phyloP scores from a whole-genome alignment of 2,888 invertebrate genomes.

The Cetonia aurata region DNA sequence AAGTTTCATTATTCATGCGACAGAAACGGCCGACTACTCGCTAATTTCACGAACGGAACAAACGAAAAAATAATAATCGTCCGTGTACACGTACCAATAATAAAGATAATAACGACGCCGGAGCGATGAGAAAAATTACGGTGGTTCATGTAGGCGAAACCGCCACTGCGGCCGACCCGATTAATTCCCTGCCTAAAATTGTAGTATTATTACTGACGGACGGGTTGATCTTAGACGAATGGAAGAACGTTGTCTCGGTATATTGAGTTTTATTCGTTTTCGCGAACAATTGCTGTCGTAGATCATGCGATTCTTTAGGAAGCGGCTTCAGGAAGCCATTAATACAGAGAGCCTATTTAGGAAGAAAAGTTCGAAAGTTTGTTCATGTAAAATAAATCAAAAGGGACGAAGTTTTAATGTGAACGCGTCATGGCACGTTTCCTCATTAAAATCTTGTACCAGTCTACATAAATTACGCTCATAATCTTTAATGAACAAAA shows the following conservation, averaged over 20 bases:
- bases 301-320: slow-evolving; percentile 21
- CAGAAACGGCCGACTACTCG: slow-evolving; percentile 42
- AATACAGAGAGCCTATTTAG: slow-evolving; percentile 10
- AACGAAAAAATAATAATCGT: slow-evolving; percentile 35
- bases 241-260: background rate
- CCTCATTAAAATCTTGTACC: slow-evolving; percentile 29
- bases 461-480: slow-evolving; percentile 4
- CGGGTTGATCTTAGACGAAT: background rate
- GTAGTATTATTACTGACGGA: no score
- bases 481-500: slow-evolving; percentile 11
- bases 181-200: no score
- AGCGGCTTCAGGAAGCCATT: slow-evolving; percentile 5
- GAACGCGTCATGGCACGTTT: slow-evolving; percentile 16
- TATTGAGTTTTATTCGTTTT: slow-evolving; percentile 15
- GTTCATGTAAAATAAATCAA: slow-evolving; percentile 20
- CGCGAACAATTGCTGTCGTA: slow-evolving; percentile 13
- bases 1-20: slow-evolving; percentile 51
- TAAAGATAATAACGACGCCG: slow-evolving; percentile 12
- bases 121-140: slow-evolving; percentile 12
- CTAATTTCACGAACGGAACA: slow-evolving; percentile 33
- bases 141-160: slow-evolving; percentile 10
- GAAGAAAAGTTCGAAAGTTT: slow-evolving; percentile 27
- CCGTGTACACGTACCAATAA: slow-evolving; percentile 27
- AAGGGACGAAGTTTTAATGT: slow-evolving; percentile 22
- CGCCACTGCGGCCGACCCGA: background rate